Evolutionary conservation across 1,140 invertebrate species (phyloP).

Genomic region (Philotrypesis tridentata): DNA sequence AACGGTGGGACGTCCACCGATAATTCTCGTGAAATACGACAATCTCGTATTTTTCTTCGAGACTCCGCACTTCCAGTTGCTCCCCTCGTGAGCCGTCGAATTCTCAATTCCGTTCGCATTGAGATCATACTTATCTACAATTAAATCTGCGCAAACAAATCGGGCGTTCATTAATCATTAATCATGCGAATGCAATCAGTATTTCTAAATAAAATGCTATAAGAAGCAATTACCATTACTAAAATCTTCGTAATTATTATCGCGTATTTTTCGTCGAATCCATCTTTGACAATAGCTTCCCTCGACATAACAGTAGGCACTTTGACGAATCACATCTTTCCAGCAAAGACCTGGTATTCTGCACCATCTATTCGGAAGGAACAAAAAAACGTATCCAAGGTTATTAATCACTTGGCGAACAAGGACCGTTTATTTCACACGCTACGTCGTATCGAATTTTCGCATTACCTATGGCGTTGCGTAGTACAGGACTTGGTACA

Average conservation of each 20-base stretch:
- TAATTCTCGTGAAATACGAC: slow-evolving; percentile 79
- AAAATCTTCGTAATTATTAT: slow-evolving; percentile 67
- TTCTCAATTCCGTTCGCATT: slow-evolving; percentile 63
- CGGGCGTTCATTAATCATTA: not conserved
- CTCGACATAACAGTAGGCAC: slow-evolving; percentile 88
- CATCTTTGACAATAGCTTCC: slow-evolving; percentile 85
- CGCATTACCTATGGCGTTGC: slow-evolving; percentile 72
- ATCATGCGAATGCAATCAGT: not conserved
- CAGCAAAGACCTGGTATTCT: slow-evolving; percentile 83
- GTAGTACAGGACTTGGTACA: slow-evolving; percentile 78
- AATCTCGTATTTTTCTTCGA: slow-evolving; percentile 62
- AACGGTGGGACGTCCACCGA: slow-evolving; percentile 85
- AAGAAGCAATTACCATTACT: slow-evolving; percentile 56
- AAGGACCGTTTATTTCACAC: not conserved
- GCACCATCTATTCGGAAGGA: slow-evolving; percentile 78
- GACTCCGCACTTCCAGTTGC: slow-evolving; percentile 65
- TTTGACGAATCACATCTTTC: slow-evolving; percentile 83
- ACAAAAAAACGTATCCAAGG: not conserved
- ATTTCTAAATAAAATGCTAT: not conserved
- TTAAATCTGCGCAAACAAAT: slow-evolving; percentile 56
- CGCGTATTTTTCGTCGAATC: slow-evolving; percentile 77
- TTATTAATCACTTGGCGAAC: not conserved
- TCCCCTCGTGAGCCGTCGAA: slow-evolving; percentile 53
- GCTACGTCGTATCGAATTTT: not conserved
- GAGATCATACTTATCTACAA: slow-evolving; percentile 64